Conservation (phyloP, 92 coral and sea anemone genomes). For the Montipora capitata region DNA sequence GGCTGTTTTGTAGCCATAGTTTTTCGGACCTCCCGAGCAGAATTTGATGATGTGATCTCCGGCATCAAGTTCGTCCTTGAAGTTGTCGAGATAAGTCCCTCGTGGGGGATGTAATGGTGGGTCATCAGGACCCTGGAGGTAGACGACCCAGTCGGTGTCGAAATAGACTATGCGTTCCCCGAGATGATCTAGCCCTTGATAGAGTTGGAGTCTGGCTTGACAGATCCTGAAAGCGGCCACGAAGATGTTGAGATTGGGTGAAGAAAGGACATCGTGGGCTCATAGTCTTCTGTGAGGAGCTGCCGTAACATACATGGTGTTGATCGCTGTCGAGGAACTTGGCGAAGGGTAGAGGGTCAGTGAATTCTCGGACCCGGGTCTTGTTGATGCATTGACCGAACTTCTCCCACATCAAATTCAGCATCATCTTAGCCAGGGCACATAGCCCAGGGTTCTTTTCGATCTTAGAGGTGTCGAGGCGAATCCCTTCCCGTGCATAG, state of each 20-base stretch:
- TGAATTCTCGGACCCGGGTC: not conserved
- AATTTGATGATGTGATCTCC: not conserved
- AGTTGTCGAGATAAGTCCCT: too few species aligned
- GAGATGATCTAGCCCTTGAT: not conserved
- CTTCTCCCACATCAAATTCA: constrained; percentile 16
- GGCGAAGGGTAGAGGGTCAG: not conserved
- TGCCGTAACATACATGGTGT: not conserved
- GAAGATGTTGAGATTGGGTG: not conserved
- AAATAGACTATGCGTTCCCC: not conserved
- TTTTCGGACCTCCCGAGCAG: not conserved
- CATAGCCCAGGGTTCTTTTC: not conserved
- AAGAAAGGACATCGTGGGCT: not conserved
- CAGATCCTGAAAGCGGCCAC: not conserved
- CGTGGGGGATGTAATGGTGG: not conserved
- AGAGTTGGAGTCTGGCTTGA: not conserved
- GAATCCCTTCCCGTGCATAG: not conserved
- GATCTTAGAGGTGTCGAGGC: not conserved
- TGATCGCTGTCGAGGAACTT: not conserved
- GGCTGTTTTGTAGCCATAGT: not conserved
- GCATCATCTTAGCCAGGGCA: not conserved
- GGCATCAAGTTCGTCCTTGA: not conserved
- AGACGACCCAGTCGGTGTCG: not conserved
- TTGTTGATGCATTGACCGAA: not conserved
- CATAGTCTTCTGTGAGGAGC: not conserved
- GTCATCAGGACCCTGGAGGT: not conserved